phyloP scores from a whole-genome alignment of 2,797 vertebrate species.

The Helostoma temminkii region DNA sequence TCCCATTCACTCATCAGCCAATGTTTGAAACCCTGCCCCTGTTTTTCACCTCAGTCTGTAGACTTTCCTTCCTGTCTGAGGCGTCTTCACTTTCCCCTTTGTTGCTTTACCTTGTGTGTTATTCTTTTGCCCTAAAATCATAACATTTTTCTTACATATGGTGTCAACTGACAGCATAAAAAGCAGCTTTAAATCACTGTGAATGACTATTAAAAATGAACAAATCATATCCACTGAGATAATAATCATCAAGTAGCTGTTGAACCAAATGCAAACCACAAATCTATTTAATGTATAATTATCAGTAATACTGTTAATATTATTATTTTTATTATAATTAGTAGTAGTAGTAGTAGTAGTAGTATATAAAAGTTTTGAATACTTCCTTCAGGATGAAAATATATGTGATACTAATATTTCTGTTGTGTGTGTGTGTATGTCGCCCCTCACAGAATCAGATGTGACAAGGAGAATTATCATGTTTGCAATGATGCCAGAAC shows the following conservation, averaged over 20 bases:
- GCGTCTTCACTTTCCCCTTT: neutral
- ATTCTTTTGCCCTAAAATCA: neutral
- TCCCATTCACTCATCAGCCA: conserved; percentile 61
- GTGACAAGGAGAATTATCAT: too few species aligned
- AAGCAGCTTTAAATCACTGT: neutral
- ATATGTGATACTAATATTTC: too few species aligned
- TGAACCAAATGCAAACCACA: too few species aligned
- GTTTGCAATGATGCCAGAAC: too few species aligned
- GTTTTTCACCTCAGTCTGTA: conserved; percentile 17
- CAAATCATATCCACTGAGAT: neutral
- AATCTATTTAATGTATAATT: too few species aligned
- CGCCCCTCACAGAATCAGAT: too few species aligned
- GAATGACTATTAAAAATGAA: neutral
- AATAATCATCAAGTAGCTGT: neutral
- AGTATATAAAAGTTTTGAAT: too few species aligned
- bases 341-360: too few species aligned
- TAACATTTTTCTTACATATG: neutral
- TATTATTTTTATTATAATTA: too few species aligned
- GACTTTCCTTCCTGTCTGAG: conserved; percentile 18
- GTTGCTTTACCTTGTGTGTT: neutral
- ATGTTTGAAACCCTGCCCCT: conserved; percentile 55
- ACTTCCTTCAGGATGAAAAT: too few species aligned
- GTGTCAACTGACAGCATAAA: neutral
- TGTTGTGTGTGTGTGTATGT: too few species aligned
- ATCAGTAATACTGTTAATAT: too few species aligned